These are phyloP conservation scores for Euproctis similis DNA, from an alignment of 2,888 invertebrate species.

Conservation along the genomic window DNA sequence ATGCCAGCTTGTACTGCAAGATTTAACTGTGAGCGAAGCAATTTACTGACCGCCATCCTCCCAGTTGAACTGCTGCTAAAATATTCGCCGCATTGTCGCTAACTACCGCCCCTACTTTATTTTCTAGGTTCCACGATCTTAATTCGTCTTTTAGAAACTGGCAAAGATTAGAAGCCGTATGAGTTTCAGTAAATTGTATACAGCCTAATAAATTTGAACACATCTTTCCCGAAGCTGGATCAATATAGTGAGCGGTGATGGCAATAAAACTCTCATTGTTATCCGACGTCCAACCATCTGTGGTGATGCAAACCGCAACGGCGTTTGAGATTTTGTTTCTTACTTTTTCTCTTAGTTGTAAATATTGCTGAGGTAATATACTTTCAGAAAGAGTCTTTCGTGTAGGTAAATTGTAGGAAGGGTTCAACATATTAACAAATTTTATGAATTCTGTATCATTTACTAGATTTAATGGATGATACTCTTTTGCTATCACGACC, in stretches of 20 bases:
- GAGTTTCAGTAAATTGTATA: slow-evolving; percentile 2
- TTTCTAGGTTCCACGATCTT: slow-evolving; percentile 7
- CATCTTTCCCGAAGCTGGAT: slow-evolving; percentile 3
- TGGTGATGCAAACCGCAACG: slow-evolving; percentile 16
- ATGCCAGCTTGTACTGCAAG: not conserved
- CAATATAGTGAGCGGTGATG: slow-evolving; percentile 15
- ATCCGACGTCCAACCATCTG: slow-evolving; percentile 16
- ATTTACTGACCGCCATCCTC: not conserved
- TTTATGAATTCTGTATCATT: slow-evolving; percentile 16
- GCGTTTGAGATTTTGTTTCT: slow-evolving; percentile 8
- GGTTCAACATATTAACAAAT: slow-evolving; percentile 12
- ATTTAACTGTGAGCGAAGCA: slow-evolving; percentile 3
- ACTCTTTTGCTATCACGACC: slow-evolving; percentile 14
- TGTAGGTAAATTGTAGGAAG: slow-evolving; percentile 15
- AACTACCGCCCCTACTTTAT: slow-evolving; percentile 8
- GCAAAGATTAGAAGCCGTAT: slow-evolving; percentile 5
- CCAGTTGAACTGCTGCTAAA: not conserved
- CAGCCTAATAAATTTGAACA: slow-evolving; percentile 6
- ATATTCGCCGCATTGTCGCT: slow-evolving; percentile 7
- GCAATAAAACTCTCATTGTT: slow-evolving; percentile 11
- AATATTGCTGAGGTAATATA: slow-evolving; percentile 14
- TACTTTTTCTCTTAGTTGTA: slow-evolving; percentile 1
- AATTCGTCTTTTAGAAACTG: slow-evolving; percentile 4
- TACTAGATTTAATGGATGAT: slow-evolving; percentile 15
- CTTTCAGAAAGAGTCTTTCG: slow-evolving; percentile 18